Evolutionary conservation across 1,140 invertebrate species (phyloP), one percentile per base, ranked within the genome.

Genomic region (Drosophila pseudoobscura): DNA sequence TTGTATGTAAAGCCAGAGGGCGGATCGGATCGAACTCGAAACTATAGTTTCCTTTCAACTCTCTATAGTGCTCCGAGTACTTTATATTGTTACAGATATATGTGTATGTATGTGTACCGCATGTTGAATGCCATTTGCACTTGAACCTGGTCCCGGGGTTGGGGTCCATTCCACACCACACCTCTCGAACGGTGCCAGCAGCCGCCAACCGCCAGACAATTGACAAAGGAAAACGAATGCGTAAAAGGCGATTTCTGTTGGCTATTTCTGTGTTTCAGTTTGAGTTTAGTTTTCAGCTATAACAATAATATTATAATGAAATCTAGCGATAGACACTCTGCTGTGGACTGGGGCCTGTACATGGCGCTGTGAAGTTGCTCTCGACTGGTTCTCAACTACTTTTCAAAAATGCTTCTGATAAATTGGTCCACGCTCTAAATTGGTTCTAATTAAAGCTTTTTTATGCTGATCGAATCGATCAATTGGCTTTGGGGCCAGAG

Each of bases 361-460:
- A 80, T 84, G 82, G 82, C 53, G 73, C 78, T 88, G 70, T 88
- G 65, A 88, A 87, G 82, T 87, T 87, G 78, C 72, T 87, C 82
- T 82, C 75, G 77, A 87, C 82, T 87, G 82, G 82, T 87, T 87
- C 88, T 87, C 83, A 88, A 87, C 82, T 87, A 87, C 82, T 87
- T 87, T 87, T 87, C 70, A 82, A 87, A 87, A 88, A 88, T 78
- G 83, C 83, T 87, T 87, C 82, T 87, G 82, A 87, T 87, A 87
- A 87, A 87, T 87, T 88, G 82, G 82, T 87, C 78, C 82, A 71
- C 83, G 82, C 75, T 87, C 75, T 87, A 87, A 87, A 87, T 87
- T 87, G 82, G 82, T 87, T 87, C 78, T 87, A 82, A 87, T 88
- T 87, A 88, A 87, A 87, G 83, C 69, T 68, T 49, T 78, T 76